These are phyloP conservation scores for Xenopus petersii DNA, from an alignment of 2,797 vertebrate species.

Conservation along the genomic window DNA sequence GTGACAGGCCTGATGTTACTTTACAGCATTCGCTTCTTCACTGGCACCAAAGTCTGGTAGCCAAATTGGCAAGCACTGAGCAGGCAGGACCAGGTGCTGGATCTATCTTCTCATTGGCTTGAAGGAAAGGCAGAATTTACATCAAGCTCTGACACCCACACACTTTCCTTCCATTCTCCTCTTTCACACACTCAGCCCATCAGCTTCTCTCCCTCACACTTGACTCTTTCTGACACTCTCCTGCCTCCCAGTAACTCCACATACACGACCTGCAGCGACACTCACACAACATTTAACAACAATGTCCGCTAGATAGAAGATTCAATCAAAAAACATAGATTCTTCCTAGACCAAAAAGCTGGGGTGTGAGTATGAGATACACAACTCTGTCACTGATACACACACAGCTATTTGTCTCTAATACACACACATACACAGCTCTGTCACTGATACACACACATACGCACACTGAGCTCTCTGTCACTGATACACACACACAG, in stretches of 20 bases:
- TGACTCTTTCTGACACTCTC: not conserved
- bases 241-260: not conserved
- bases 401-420: not conserved
- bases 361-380: not conserved
- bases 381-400: not conserved
- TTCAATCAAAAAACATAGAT: no score
- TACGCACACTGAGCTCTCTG: not conserved
- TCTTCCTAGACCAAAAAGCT: not conserved
- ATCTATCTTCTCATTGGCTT: slow-evolving; percentile 25
- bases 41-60: slow-evolving; percentile 36
- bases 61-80: slow-evolving; percentile 42
- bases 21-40: slow-evolving; percentile 31
- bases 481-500: not conserved
- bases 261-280: not conserved
- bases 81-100: slow-evolving; percentile 3
- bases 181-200: slow-evolving; percentile 3
- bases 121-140: slow-evolving; percentile 41
- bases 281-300: no score
- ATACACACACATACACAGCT: not conserved
- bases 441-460: not conserved
- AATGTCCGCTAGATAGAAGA: no score
- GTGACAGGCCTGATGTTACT: slow-evolving; percentile 28
- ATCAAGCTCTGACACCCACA: slow-evolving; percentile 43
- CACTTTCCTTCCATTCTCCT: slow-evolving; percentile 32
- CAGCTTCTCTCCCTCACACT: not conserved